These are phyloP conservation scores for Cavia porcellus DNA, from an alignment of 2,113 vertebrate genomes.

Conservation along the genomic window DNA sequence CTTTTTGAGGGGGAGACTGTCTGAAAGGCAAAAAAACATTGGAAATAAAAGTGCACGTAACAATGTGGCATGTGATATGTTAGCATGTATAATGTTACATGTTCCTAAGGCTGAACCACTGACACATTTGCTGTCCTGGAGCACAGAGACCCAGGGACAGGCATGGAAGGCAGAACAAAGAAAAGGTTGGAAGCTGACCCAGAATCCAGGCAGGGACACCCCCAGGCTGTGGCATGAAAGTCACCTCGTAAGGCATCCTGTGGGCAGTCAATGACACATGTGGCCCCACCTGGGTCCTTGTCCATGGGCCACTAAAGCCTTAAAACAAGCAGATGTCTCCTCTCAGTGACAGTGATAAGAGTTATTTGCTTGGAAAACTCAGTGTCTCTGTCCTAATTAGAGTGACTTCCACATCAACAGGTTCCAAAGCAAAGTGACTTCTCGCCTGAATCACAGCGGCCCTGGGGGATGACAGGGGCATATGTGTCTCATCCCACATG, in stretches of 20 bases:
- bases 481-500: rapidly evolving
- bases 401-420: not conserved
- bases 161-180: not conserved
- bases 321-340: rapidly evolving
- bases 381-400: not conserved
- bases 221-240: not conserved
- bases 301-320: not conserved
- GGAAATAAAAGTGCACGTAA: not conserved
- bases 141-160: not conserved
- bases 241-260: rapidly evolving
- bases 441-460: rapidly evolving
- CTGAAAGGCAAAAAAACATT: not conserved
- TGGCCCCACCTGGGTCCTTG: rapidly evolving
- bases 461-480: rapidly evolving
- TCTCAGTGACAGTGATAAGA: not conserved
- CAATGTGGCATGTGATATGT: rapidly evolving
- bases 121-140: not conserved
- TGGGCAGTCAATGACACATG: rapidly evolving
- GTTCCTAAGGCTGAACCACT: not conserved
- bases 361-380: not conserved
- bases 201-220: not conserved
- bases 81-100: no score
- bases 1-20: not conserved
- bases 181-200: not conserved
- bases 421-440: not conserved